Conservation (phyloP, 2,797 vertebrate species). For the Columba guinea region DNA sequence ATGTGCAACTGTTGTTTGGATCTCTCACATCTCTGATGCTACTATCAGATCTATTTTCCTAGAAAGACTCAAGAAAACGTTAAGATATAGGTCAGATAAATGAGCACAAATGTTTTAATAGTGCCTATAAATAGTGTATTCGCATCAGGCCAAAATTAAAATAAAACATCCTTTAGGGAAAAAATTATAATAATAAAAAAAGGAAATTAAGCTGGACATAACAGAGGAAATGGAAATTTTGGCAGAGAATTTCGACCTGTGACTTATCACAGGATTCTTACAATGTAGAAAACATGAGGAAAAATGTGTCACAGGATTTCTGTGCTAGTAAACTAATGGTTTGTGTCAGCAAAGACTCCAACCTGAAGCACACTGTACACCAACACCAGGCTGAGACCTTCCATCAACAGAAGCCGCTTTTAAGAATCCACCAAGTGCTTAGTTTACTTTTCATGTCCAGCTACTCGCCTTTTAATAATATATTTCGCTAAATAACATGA, state of each 20-base stretch:
- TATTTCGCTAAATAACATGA: background rate
- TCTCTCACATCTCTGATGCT: background rate
- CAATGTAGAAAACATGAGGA: background rate
- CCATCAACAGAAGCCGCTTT: background rate
- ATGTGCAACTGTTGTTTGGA: background rate
- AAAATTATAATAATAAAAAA: background rate
- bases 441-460: rapidly evolving
- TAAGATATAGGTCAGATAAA: background rate
- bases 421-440: background rate
- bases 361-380: background rate
- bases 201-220: background rate
- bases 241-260: background rate
- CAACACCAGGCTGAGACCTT: background rate
- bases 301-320: background rate
- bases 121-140: background rate
- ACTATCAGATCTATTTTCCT: background rate
- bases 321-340: background rate
- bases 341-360: background rate
- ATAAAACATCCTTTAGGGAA: background rate
- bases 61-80: background rate
- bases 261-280: background rate
- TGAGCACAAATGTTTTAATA: background rate
- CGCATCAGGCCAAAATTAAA: background rate
- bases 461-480: background rate
- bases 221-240: background rate